These are phyloP conservation scores for Gymnoscelis rufifasciata DNA, from an alignment of 2,888 invertebrate genomes.

Conservation along the genomic window DNA sequence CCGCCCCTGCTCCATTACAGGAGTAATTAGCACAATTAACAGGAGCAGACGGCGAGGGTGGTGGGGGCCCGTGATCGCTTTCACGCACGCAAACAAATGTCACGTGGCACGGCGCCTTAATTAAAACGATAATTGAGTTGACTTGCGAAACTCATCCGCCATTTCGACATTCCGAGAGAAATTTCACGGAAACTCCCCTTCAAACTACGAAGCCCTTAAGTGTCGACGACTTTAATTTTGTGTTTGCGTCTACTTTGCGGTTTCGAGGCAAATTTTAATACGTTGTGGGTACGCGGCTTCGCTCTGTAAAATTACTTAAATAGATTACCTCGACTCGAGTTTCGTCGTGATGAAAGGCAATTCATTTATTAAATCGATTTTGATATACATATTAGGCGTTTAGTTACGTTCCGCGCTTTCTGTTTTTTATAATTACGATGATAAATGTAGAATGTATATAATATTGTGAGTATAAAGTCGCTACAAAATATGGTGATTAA, in stretches of 20 bases:
- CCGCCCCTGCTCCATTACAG: constrained; percentile 75
- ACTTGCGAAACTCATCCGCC: constrained; percentile 78
- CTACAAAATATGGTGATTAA: constrained; percentile 9
- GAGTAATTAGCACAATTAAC: constrained; percentile 80
- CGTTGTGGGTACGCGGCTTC: constrained; percentile 57
- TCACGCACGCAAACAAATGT: constrained; percentile 79
- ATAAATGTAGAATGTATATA: background rate
- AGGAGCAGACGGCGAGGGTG: constrained; percentile 48
- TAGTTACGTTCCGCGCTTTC: constrained; percentile 5
- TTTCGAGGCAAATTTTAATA: constrained; percentile 72
- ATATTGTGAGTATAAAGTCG: background rate
- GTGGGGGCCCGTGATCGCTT: constrained; percentile 60
- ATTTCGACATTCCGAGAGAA: constrained; percentile 75
- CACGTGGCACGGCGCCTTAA: constrained; percentile 77
- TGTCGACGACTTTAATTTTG: constrained; percentile 77
- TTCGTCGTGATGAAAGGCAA: constrained; percentile 39
- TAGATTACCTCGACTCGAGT: constrained; percentile 69
- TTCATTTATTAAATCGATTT: constrained; percentile 26
- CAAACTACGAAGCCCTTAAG: constrained; percentile 75
- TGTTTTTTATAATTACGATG: background rate
- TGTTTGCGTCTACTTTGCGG: constrained; percentile 78
- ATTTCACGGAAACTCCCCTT: constrained; percentile 71
- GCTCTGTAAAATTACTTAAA: constrained; percentile 71
- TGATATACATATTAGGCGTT: constrained; percentile 19
- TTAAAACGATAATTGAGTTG: constrained; percentile 80